phyloP scores from a whole-genome alignment of 2,113 vertebrate species.

The Dasyurus viverrinus region DNA sequence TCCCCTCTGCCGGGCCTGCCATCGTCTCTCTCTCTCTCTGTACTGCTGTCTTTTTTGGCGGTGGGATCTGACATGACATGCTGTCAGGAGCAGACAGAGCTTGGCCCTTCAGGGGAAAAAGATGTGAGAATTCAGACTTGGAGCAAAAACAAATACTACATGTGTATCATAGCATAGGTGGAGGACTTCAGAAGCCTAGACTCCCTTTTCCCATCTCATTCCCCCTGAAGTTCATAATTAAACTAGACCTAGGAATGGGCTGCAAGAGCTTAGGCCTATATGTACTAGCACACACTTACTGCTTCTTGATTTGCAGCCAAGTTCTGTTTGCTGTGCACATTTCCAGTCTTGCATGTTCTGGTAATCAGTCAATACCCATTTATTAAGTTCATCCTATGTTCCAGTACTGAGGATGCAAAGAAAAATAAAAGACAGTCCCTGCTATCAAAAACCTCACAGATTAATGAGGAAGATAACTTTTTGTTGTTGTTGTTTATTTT shows the following conservation, averaged over 20 bases:
- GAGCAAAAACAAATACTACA: not conserved
- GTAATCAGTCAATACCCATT: not conserved
- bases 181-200: conserved; percentile 6
- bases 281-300: not conserved
- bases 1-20: not conserved
- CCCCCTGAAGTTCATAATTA: not conserved
- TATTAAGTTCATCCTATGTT: not conserved
- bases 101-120: conserved; percentile 20
- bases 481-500: too few relatives aligned
- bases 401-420: not conserved
- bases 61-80: conserved; percentile 54
- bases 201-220: not conserved
- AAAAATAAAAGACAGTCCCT: not conserved
- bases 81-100: conserved; percentile 36
- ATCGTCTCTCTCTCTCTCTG: not conserved
- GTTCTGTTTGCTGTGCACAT: not conserved
- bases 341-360: not conserved
- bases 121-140: conserved; percentile 1
- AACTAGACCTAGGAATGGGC: not conserved
- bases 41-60: not conserved
- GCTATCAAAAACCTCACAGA: not conserved
- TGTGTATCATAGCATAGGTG: not conserved
- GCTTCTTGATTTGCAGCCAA: not conserved
- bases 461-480: not conserved
- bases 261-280: conserved; percentile 4